Conservation (phyloP, 2,888 invertebrate species). For the Brachylomia viminalis region DNA sequence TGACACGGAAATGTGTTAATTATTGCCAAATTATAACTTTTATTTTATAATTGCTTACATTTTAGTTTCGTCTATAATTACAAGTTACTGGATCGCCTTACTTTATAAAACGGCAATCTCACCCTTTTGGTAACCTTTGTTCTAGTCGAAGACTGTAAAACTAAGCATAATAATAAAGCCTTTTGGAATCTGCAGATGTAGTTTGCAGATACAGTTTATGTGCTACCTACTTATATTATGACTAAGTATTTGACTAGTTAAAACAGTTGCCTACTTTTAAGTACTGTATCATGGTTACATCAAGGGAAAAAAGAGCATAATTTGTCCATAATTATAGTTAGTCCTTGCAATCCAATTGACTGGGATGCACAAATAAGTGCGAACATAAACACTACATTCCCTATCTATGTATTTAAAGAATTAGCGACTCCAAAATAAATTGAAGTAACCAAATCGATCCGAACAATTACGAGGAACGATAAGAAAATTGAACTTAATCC, state of each 20-base stretch:
- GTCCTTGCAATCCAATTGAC: background rate
- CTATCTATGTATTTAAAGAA: slow-evolving; percentile 59
- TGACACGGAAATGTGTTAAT: slow-evolving; percentile 64
- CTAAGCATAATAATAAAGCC: no score
- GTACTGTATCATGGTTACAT: no score
- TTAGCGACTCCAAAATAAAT: slow-evolving; percentile 68
- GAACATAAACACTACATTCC: slow-evolving; percentile 11
- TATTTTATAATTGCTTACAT: slow-evolving; percentile 39
- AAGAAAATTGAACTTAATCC: slow-evolving; percentile 69
- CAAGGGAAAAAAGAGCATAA: no score
- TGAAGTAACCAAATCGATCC: slow-evolving; percentile 60
- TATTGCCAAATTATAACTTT: slow-evolving; percentile 53
- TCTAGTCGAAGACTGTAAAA: no score
- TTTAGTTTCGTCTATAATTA: slow-evolving; percentile 6
- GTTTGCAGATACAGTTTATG: no score
- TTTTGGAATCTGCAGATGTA: no score
- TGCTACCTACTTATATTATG: no score
- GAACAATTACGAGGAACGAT: slow-evolving; percentile 63
- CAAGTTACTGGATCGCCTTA: background rate
- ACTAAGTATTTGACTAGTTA: no score
- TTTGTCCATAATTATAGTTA: no score
- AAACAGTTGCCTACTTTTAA: no score
- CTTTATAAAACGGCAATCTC: no score
- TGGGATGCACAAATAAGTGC: slow-evolving; percentile 24
- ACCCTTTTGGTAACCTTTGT: no score